Base-by-base conservation (phyloP, 2,888 invertebrate species). In the Rhagophthalmus giganteus region DNA sequence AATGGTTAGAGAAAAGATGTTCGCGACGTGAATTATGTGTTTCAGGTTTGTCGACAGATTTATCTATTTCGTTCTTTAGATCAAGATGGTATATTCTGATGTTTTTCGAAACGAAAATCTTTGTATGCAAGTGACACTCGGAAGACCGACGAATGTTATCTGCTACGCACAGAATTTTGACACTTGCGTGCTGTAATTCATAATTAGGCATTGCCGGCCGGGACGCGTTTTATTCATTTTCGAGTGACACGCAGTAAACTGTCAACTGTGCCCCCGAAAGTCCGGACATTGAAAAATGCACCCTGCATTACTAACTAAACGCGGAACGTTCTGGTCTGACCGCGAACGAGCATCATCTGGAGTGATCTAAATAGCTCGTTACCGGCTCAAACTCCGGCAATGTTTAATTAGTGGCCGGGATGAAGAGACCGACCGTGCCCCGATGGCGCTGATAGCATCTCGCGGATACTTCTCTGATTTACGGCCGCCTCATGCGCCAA, bases 391-490 rank as follows among this genome's bases (percentile, higher is more conserved):
- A 53, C 54, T 49, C 48, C 44, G 38, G 41, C 49, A 40, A 54
- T 54, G 54, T 49, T 54, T 54, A 54, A 54, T 54, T 54, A 54
- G 54, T 54, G 54, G 54, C 45, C 49, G 28, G 48, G 42, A 53
- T 47, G 45, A 51, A 45, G 51, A 45, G 51, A 34, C 45, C 42
- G 54, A 37, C 48, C 54, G 48, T 54, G 48, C 46, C 48, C 47
- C 41, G 47, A 44, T 54, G 48, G 42, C 44, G 44, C 35, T 37
- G 61, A 61, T 61, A 61, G 48, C 54, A 61, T 61, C 61, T 61
- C 60, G 57, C 59, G 61, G 60, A 60, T 58, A 54, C 58, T 59
- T 59, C 54, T 35, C 54, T 54, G 54, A 54, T 54, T 54, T 54
- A 54, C 49, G 54, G 48, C 32, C 45, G 44, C 53, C 42, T 48